phyloP scores from a whole-genome alignment of 2,797 vertebrate species.

The Rallus crepitans region DNA sequence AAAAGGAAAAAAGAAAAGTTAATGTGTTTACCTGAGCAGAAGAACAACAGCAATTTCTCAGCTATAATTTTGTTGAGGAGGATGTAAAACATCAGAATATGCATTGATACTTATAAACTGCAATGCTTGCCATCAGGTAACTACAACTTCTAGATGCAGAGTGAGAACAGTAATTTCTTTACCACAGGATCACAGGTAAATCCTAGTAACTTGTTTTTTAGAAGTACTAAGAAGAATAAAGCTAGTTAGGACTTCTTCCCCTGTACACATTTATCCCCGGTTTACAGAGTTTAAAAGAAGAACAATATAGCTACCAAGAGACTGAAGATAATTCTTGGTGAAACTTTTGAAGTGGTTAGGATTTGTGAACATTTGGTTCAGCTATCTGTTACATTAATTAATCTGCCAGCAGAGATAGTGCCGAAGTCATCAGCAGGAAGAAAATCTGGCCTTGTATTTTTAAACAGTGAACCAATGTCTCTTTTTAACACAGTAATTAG shows the following conservation, averaged over 20 bases:
- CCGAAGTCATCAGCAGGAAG: neutral
- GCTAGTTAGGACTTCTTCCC: neutral
- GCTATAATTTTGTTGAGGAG: neutral
- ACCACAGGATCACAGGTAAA: too few species aligned
- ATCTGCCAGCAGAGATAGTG: neutral
- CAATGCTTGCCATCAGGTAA: neutral
- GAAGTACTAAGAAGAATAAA: neutral
- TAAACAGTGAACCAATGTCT: neutral
- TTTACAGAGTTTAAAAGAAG: neutral
- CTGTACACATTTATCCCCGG: neutral
- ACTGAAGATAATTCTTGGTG: neutral
- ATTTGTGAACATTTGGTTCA: constrained; percentile 1
- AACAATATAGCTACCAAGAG: neutral
- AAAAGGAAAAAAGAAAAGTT: neutral
- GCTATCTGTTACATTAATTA: neutral
- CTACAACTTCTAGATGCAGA: fast-evolving
- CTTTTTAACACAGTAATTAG: constrained; percentile 15
- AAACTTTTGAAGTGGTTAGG: neutral
- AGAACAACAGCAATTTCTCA: neutral
- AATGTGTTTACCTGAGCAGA: neutral
- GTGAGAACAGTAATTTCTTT: neutral
- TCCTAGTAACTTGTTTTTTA: neutral
- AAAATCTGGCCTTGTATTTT: neutral
- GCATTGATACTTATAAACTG: neutral
- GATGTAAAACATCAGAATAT: neutral